Evolutionary conservation across 92 coral and sea anemone genomes (phyloP).

Genomic region (Nematostella vectensis): DNA sequence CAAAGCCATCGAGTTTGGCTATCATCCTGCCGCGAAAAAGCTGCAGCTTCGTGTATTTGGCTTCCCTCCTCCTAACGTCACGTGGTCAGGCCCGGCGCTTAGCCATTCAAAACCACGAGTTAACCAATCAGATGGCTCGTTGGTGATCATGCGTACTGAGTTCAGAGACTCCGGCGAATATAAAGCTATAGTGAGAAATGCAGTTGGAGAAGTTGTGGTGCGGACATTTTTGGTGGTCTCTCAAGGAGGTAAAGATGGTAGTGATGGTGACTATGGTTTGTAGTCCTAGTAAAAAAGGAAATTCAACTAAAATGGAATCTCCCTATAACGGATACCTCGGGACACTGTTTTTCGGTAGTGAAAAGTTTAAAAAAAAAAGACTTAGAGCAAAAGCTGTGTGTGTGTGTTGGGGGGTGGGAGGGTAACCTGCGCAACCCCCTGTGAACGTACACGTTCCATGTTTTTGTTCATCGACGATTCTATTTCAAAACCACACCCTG

Average conservation of each 20-base stretch:
- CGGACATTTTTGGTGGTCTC: conserved; percentile 1
- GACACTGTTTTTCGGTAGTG: too few species aligned
- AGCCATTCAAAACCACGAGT: neutral
- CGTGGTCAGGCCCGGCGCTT: conserved; percentile 7
- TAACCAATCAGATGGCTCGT: conserved; percentile 10
- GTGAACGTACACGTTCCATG: too few species aligned
- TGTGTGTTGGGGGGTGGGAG: too few species aligned
- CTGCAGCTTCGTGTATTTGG: conserved; percentile 8
- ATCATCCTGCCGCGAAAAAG: conserved; percentile 5
- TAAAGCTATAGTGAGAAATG: neutral
- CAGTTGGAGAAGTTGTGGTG: neutral
- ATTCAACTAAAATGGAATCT: too few species aligned
- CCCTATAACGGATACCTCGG: too few species aligned
- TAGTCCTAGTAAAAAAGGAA: too few species aligned
- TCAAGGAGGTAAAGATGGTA: neutral
- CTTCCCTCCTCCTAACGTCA: conserved; percentile 3
- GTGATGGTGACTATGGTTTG: too few species aligned
- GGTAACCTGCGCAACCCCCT: too few species aligned
- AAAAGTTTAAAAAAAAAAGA: too few species aligned
- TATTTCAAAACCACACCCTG: too few species aligned
- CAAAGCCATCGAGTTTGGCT: conserved; percentile 9
- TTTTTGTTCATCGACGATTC: too few species aligned
- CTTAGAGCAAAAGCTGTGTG: too few species aligned
- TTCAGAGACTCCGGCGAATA: conserved; percentile 4
- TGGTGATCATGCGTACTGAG: conserved; percentile 5